Conservation (phyloP, 2,888 invertebrate species). For the Tolmerus cingulatus region DNA sequence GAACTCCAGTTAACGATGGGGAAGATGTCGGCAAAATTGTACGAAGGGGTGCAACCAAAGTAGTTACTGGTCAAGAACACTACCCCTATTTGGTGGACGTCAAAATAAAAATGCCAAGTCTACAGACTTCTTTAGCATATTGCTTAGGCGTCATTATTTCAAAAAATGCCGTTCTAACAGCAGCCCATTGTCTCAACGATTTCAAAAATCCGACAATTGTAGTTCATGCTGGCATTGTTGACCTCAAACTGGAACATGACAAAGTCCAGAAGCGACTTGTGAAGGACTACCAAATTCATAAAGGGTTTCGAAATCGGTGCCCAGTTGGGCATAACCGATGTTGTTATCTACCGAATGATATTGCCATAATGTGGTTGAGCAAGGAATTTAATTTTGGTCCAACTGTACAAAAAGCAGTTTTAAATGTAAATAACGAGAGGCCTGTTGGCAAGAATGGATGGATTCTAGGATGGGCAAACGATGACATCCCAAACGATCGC, state of each 20-base stretch:
- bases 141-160: constrained; percentile 50
- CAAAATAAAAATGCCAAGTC: background rate
- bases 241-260: background rate
- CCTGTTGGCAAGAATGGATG: background rate
- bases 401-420: background rate
- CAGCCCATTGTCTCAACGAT: constrained; percentile 64
- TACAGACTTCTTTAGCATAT: background rate
- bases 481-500: background rate
- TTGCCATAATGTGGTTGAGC: background rate
- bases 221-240: background rate
- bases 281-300: background rate
- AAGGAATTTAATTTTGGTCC: background rate
- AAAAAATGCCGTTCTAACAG: constrained; percentile 63
- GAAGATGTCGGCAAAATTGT: background rate
- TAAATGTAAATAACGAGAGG: background rate
- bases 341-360: background rate
- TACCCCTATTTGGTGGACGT: background rate
- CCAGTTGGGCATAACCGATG: background rate
- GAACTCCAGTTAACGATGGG: background rate
- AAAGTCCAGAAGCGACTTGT: background rate
- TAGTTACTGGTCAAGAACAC: background rate
- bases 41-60: background rate
- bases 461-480: background rate
- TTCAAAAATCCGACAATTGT: background rate
- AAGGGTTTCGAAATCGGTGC: background rate